These are phyloP conservation scores for Myiotriccus ornatus DNA, from an alignment of 2,797 vertebrate genomes.

Conservation along the genomic window DNA sequence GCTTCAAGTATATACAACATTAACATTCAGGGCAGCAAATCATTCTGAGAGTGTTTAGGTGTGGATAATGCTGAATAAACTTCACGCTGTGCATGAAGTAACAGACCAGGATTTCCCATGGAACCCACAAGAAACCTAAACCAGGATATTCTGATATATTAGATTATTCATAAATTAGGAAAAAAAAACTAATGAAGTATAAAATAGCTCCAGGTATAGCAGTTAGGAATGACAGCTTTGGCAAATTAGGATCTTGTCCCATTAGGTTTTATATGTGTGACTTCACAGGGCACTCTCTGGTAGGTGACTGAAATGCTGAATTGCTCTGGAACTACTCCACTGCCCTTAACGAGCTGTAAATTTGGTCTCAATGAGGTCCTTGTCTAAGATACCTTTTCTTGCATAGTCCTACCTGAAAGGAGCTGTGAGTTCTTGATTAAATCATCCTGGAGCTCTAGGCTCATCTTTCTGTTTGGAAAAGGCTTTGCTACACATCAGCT, in stretches of 20 bases:
- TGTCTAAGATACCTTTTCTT: neutral
- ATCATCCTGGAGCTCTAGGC: neutral
- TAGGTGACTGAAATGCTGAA: neutral
- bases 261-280: neutral
- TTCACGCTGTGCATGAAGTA: neutral
- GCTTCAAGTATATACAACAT: constrained; percentile 15
- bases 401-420: neutral
- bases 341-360: neutral
- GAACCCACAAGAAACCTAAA: neutral
- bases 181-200: neutral
- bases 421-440: neutral
- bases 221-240: neutral
- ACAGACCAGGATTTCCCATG: neutral
- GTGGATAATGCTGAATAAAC: neutral
- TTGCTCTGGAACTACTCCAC: neutral
- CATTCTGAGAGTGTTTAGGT: neutral
- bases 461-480: neutral
- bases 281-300: neutral
- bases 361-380: neutral
- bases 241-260: neutral
- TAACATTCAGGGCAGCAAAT: constrained; percentile 41
- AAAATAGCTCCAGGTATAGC: neutral
- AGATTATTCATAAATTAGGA: neutral
- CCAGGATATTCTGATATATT: neutral
- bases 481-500: neutral